Evolutionary conservation across 1,140 invertebrate genomes (phyloP), one percentile per base, ranked within the genome.

Genomic region (Grapholita molesta): DNA sequence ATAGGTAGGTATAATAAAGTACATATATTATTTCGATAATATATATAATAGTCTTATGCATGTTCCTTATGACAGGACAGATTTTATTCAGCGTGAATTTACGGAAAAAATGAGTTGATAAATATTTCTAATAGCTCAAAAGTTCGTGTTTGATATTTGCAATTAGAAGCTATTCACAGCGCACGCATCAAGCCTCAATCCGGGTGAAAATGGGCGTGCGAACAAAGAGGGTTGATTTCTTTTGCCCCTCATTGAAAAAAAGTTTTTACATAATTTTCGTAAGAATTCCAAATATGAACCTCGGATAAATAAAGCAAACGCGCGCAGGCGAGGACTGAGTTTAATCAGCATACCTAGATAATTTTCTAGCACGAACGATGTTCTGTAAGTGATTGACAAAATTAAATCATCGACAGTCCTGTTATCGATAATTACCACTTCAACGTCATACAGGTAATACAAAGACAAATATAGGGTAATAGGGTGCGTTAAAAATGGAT

Each of bases 291-390:
- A 30, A 30, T 24, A 61, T 30, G 23, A 61, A 21, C 15, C 33
- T 35, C 38, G n/a, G 69, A 64, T 70, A 78, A 82, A 78, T 83
- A 77, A 75, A 79, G 72, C 77, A 57, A 73, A 25, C 28, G 71
- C 52, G 71, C n/a, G 52, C 65, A 67, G 64, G 25, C 69, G 66
- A 9, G n/a, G 69, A 70, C 69, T 64, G 74, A 79, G 82, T 81
- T 85, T 84, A 85, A 85, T n/a, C n/a, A n/a, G n/a, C n/a, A n/a
- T n/a, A n/a, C n/a, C n/a, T n/a, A n/a, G n/a, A n/a, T n/a, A n/a
- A n/a, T n/a, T n/a, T n/a, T n/a, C n/a, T n/a, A n/a, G n/a, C n/a
- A n/a, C n/a, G n/a, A n/a, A n/a, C n/a, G n/a, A n/a, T n/a, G n/a
- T n/a, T n/a, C n/a, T n/a, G n/a, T n/a, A n/a, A n/a, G n/a, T n/a